These are phyloP conservation scores for Heterodera carotae DNA, from an alignment of 1,140 invertebrate species.

Conservation along the genomic window DNA sequence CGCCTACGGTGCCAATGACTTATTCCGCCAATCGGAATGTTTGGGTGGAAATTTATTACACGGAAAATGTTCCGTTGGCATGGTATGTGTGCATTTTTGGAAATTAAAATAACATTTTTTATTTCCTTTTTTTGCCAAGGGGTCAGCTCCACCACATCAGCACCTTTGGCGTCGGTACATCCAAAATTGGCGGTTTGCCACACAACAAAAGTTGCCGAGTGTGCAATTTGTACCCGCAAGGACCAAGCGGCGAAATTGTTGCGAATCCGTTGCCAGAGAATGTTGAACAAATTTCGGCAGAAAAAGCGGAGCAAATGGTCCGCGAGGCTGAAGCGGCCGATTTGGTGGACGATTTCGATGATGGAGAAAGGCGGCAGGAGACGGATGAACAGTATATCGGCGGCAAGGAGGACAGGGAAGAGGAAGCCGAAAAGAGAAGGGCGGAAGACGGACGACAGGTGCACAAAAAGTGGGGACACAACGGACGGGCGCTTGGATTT, in stretches of 20 bases:
- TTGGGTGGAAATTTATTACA: conserved; percentile 62
- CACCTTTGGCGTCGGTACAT: conserved; percentile 34
- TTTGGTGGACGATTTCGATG: conserved; percentile 9
- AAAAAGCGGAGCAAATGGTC: conserved; percentile 16
- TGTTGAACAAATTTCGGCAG: conserved; percentile 4
- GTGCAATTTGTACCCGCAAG: conserved; percentile 42
- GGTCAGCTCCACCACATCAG: conserved; percentile 34
- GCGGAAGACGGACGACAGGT: background rate
- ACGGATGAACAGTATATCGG: no score
- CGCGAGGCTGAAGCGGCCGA: conserved; percentile 10
- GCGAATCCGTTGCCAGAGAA: conserved; percentile 13
- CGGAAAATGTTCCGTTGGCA: conserved; percentile 51
- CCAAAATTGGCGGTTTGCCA: conserved; percentile 41
- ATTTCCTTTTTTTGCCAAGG: background rate
- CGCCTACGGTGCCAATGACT: conserved; percentile 16
- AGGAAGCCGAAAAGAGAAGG: conserved; percentile 6
- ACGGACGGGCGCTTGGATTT: no score
- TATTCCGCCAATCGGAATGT: conserved; percentile 52
- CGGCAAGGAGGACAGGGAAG: no score
- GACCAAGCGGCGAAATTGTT: conserved; percentile 1
- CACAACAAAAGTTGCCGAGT: conserved; percentile 38
- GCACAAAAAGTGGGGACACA: background rate
- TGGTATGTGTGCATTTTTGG: conserved; percentile 14
- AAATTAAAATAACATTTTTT: conserved; percentile 5
- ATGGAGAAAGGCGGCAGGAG: background rate